A percentile compares a stretch with the other conserved stretches of the same genome.
phyloP scores from a whole-genome alignment of 2,888 invertebrate species.

The Noctua comes region DNA sequence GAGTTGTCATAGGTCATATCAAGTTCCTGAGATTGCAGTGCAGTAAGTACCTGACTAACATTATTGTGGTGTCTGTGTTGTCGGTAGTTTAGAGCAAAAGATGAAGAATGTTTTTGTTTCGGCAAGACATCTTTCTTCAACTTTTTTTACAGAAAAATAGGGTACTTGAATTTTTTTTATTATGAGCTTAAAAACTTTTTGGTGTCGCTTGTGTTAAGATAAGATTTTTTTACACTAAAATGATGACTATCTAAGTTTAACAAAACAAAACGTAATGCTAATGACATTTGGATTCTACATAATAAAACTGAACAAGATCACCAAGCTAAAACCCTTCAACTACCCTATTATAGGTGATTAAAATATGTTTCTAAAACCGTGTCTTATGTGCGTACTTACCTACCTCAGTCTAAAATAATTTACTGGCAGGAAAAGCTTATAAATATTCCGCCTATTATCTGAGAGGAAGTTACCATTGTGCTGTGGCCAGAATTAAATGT shows the following conservation, averaged over 20 bases:
- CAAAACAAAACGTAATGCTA: not conserved
- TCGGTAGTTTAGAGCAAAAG: constrained; percentile 13
- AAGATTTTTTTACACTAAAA: not conserved
- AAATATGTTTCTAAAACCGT: not conserved
- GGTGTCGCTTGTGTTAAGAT: not conserved
- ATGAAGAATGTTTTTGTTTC: not conserved
- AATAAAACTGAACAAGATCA: not conserved
- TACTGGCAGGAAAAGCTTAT: not conserved
- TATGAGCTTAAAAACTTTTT: not conserved
- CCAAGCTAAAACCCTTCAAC: not conserved
- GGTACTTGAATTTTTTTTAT: not conserved
- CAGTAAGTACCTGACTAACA: constrained; percentile 83
- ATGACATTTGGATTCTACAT: not conserved
- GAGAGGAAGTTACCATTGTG: not conserved
- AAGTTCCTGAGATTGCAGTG: constrained; percentile 87
- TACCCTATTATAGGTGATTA: not conserved
- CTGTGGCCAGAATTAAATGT: constrained; percentile 1
- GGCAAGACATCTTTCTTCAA: not conserved
- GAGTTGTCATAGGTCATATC: constrained; percentile 82
- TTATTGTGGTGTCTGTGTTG: constrained; percentile 38
- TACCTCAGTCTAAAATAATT: not conserved
- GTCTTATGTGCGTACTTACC: not conserved
- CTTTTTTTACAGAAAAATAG: not conserved
- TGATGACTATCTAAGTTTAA: not conserved
- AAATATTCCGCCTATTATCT: constrained; percentile 2